These are phyloP conservation scores for Solenopsis fugax DNA, from an alignment of 1,140 invertebrate genomes.

Conservation along the genomic window DNA sequence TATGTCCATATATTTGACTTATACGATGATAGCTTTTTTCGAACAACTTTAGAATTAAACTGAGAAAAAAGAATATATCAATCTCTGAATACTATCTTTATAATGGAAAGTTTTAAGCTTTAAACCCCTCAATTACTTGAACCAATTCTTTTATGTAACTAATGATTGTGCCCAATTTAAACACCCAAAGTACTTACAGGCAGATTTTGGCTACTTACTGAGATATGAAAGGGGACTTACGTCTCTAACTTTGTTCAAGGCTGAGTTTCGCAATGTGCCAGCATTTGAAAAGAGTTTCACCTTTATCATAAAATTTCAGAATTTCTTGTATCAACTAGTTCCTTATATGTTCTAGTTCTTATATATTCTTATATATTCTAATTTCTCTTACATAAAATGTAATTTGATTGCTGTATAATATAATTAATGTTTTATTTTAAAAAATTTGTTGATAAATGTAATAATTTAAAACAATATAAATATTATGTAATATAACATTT, in stretches of 20 bases:
- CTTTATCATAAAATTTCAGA: background rate
- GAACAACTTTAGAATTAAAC: background rate
- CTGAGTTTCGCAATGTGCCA: constrained; percentile 16
- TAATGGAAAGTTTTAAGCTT: constrained; percentile 19
- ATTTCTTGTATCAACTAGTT: background rate
- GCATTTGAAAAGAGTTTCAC: background rate
- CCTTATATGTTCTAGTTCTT: too few species aligned
- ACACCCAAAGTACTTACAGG: background rate
- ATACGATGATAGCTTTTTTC: background rate
- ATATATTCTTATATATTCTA: too few species aligned
- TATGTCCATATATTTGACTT: background rate
- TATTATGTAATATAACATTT: too few species aligned
- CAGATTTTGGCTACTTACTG: background rate
- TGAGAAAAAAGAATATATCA: background rate
- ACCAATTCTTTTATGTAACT: constrained; percentile 27
- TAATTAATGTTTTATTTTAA: too few species aligned
- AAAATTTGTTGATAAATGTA: background rate
- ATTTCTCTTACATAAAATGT: too few species aligned
- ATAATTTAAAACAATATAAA: too few species aligned
- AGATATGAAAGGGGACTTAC: constrained; percentile 18
- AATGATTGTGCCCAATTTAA: constrained; percentile 38
- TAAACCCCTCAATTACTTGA: constrained; percentile 30
- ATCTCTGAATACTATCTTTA: background rate
- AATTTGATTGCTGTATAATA: too few species aligned
- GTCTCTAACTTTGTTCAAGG: constrained; percentile 31